A percentile compares a stretch with the other conserved stretches of the same genome.
These are phyloP conservation scores for Poeciliopsis gracilis DNA, from an alignment of 2,797 vertebrate genomes.

Conservation along the genomic window DNA sequence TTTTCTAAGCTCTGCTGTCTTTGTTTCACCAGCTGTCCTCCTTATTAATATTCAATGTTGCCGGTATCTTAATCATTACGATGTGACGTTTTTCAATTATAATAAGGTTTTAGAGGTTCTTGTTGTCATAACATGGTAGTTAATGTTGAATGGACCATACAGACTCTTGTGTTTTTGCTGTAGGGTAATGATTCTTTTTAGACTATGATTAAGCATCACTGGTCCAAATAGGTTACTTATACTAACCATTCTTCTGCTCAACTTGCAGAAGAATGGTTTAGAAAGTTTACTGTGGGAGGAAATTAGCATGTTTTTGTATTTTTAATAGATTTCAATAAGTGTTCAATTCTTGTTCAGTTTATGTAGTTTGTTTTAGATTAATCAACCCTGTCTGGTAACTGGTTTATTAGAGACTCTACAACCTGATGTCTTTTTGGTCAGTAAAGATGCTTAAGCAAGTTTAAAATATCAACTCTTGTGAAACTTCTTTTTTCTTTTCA, in stretches of 20 bases:
- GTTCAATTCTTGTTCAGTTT: background rate
- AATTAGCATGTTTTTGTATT: background rate
- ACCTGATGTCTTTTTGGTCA: background rate
- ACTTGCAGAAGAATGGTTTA: background rate
- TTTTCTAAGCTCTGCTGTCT: constrained; percentile 31
- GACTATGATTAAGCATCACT: background rate
- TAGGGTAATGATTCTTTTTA: background rate
- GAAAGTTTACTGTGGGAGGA: background rate
- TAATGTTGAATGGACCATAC: background rate
- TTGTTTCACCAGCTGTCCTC: constrained; percentile 18
- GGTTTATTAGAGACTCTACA: background rate
- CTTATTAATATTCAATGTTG: background rate
- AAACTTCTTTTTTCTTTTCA: no score
- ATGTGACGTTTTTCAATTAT: background rate
- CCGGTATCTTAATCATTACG: constrained; percentile 4
- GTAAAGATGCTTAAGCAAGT: background rate
- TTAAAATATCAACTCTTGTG: no score
- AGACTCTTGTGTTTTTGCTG: background rate
- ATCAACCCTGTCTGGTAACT: background rate
- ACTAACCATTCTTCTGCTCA: background rate
- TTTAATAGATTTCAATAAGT: background rate
- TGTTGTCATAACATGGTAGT: constrained; percentile 1
- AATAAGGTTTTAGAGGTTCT: background rate
- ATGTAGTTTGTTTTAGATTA: background rate
- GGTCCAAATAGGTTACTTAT: background rate